Evolutionary conservation across 1,140 invertebrate genomes (phyloP).

Genomic region (Drosophila quadrilineata): DNA sequence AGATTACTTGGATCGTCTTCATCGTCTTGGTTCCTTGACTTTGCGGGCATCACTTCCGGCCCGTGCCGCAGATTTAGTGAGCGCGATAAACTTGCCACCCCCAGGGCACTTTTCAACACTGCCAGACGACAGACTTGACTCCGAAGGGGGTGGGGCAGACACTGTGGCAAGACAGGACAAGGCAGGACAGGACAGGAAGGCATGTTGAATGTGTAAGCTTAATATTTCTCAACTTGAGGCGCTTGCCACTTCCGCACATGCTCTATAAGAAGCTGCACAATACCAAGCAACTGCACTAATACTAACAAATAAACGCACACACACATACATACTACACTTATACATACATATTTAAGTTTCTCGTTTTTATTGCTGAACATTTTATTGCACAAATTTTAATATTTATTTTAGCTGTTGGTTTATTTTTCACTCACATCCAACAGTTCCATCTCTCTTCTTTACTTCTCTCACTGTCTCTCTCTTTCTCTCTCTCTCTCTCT

Average conservation of each 20-base stretch:
- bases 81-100: conserved; percentile 63
- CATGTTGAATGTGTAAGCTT: conserved; percentile 24
- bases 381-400: conserved; percentile 77
- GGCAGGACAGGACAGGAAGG: background rate
- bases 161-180: conserved; percentile 1
- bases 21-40: conserved; percentile 11
- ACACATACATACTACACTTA: conserved; percentile 1
- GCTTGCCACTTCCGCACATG: conserved; percentile 64
- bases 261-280: conserved; percentile 56
- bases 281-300: no score
- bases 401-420: conserved; percentile 70
- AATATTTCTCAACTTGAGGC: conserved; percentile 67
- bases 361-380: conserved; percentile 66
- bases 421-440: conserved; percentile 65
- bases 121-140: no score
- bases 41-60: conserved; percentile 50
- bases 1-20: conserved; percentile 41
- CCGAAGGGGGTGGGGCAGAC: no score
- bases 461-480: no score
- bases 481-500: no score
- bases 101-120: conserved; percentile 56
- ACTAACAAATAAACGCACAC: conserved; percentile 16
- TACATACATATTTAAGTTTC: conserved; percentile 33
- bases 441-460: no score
- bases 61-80: conserved; percentile 55